Conservation (phyloP, 2,113 vertebrate genomes). For the Trematomus loennbergii region DNA sequence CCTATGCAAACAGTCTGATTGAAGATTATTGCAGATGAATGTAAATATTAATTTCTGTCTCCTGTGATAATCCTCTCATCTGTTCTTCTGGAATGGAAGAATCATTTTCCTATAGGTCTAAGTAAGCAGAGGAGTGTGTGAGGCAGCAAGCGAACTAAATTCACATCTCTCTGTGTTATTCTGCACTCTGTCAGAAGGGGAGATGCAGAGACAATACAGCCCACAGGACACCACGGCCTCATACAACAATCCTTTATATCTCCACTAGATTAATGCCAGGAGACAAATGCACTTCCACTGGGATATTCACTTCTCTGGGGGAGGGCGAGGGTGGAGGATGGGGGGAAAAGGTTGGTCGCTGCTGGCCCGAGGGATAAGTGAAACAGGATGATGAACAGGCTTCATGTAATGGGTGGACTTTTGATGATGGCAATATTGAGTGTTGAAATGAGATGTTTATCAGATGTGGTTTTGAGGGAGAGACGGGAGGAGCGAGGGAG, state of each 20-base stretch:
- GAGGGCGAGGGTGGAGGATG: slow-evolving; percentile 46
- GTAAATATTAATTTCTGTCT: slow-evolving; percentile 72
- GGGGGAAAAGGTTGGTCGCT: slow-evolving; percentile 47
- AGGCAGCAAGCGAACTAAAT: slow-evolving; percentile 68
- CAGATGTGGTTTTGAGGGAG: slow-evolving; percentile 87
- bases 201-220: slow-evolving; percentile 75
- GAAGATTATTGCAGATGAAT: slow-evolving; percentile 70
- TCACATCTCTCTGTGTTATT: slow-evolving; percentile 69
- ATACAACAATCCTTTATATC: slow-evolving; percentile 72
- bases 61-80: slow-evolving; percentile 70
- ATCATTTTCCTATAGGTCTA: slow-evolving; percentile 63
- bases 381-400: slow-evolving; percentile 86
- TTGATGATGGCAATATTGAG: slow-evolving; percentile 89
- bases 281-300: slow-evolving; percentile 76
- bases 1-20: slow-evolving; percentile 51
- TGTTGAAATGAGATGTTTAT: slow-evolving; percentile 86
- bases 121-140: slow-evolving; percentile 54
- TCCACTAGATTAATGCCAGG: slow-evolving; percentile 66
- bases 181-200: slow-evolving; percentile 68
- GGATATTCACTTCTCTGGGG: slow-evolving; percentile 62
- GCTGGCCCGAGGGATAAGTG: slow-evolving; percentile 67
- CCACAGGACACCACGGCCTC: slow-evolving; percentile 67
- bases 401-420: slow-evolving; percentile 83
- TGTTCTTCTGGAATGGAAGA: slow-evolving; percentile 60
- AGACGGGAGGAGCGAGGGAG: slow-evolving; percentile 77